Evolutionary conservation across 2,113 vertebrate species (phyloP).

Genomic region (Agapornis roseicollis): DNA sequence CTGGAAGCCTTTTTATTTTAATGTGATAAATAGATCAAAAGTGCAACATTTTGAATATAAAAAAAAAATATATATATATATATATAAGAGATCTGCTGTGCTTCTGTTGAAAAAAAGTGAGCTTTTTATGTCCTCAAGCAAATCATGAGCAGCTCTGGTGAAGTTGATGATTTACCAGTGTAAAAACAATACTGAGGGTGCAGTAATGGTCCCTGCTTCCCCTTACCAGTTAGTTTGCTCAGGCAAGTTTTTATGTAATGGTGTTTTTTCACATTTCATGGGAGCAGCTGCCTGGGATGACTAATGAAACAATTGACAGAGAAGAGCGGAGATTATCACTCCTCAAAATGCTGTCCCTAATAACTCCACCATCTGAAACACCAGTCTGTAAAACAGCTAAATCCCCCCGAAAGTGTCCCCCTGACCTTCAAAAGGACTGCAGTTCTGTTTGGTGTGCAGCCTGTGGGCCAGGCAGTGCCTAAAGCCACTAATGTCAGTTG

Average conservation of each 20-base stretch:
- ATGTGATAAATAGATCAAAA: neutral
- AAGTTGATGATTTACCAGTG: neutral
- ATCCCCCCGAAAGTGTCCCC: neutral
- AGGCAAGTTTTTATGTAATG: neutral
- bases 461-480: neutral
- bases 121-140: neutral
- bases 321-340: neutral
- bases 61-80: neutral
- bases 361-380: neutral
- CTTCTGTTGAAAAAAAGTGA: neutral
- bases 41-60: neutral
- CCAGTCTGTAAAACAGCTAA: neutral
- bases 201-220: neutral
- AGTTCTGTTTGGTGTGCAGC: neutral
- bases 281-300: conserved; percentile 20
- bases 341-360: neutral
- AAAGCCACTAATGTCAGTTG: neutral
- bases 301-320: neutral
- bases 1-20: neutral
- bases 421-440: neutral
- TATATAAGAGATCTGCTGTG: neutral
- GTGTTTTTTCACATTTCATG: conserved; percentile 11
- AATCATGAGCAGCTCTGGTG: neutral
- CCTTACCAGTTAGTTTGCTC: neutral
- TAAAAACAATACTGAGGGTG: neutral